Conservation (phyloP, 1,140 invertebrate genomes). For the Orius laevigatus region DNA sequence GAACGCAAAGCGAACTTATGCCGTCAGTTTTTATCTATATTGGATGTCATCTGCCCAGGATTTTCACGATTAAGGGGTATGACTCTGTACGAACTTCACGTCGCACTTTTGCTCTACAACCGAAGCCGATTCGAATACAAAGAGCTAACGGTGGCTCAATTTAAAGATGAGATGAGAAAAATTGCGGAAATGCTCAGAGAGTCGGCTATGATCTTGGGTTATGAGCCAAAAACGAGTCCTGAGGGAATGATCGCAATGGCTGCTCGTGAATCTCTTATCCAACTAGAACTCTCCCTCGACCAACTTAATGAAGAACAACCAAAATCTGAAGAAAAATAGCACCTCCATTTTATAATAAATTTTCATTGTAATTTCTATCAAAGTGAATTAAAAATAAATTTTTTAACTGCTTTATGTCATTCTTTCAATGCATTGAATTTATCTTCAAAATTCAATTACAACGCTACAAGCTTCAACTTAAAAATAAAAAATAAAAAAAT, state of each 20-base stretch:
- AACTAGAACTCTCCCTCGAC: constrained; percentile 4
- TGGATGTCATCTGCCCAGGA: constrained; percentile 58
- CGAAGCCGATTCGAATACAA: constrained; percentile 2
- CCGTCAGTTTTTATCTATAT: constrained; percentile 41
- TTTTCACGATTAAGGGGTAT: constrained; percentile 51
- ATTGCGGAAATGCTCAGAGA: constrained; percentile 5
- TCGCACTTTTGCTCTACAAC: not conserved
- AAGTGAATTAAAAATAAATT: too few relatives aligned
- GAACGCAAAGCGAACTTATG: constrained; percentile 61
- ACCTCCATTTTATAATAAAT: too few relatives aligned
- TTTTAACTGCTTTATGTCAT: too few relatives aligned
- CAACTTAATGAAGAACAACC: not conserved
- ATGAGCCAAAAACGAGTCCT: constrained; percentile 5
- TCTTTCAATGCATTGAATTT: too few relatives aligned
- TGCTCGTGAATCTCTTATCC: not conserved
- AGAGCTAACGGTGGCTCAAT: not conserved
- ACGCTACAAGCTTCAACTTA: too few relatives aligned
- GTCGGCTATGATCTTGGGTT: not conserved
- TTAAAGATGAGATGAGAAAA: constrained; percentile 1
- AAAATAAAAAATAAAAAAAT: too few relatives aligned
- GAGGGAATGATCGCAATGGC: constrained; percentile 2
- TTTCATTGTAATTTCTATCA: too few relatives aligned
- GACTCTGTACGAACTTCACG: constrained; percentile 9
- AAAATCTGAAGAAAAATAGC: too few relatives aligned
- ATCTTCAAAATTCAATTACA: too few relatives aligned